Conservation (phyloP, 2,113 vertebrate species). For the Anoplopoma fimbria region DNA sequence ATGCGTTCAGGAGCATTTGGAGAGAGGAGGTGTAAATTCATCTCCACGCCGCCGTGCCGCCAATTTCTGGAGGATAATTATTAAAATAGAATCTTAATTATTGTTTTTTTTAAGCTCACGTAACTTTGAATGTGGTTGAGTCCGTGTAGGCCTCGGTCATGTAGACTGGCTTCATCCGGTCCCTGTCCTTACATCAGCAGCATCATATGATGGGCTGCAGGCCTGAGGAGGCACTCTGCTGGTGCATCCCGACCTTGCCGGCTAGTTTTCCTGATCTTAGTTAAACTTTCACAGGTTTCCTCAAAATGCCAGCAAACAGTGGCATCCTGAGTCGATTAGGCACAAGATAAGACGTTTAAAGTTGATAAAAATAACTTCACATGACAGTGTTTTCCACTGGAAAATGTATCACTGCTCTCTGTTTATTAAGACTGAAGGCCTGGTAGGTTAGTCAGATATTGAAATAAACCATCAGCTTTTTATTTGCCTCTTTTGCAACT, state of each 20-base stretch:
- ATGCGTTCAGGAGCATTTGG: slow-evolving; percentile 51
- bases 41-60: neutral
- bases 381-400: slow-evolving; percentile 11
- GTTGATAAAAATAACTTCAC: slow-evolving; percentile 50
- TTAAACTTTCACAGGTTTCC: neutral
- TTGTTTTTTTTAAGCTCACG: neutral
- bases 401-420: neutral
- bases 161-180: slow-evolving; percentile 74
- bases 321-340: slow-evolving; percentile 1
- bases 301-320: neutral
- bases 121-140: neutral
- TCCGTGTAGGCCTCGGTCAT: slow-evolving; percentile 48
- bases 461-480: neutral
- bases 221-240: slow-evolving; percentile 29
- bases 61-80: neutral
- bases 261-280: neutral
- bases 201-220: slow-evolving; percentile 65
- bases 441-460: neutral
- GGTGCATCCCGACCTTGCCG: slow-evolving; percentile 15
- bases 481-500: neutral
- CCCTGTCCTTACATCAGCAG: slow-evolving; percentile 65
- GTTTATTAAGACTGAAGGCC: neutral
- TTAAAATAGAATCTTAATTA: neutral
- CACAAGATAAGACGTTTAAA: slow-evolving; percentile 12
- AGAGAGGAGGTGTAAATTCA: neutral